Conservation (phyloP, 1,140 invertebrate genomes). For the Oncopodura yosiiana region DNA sequence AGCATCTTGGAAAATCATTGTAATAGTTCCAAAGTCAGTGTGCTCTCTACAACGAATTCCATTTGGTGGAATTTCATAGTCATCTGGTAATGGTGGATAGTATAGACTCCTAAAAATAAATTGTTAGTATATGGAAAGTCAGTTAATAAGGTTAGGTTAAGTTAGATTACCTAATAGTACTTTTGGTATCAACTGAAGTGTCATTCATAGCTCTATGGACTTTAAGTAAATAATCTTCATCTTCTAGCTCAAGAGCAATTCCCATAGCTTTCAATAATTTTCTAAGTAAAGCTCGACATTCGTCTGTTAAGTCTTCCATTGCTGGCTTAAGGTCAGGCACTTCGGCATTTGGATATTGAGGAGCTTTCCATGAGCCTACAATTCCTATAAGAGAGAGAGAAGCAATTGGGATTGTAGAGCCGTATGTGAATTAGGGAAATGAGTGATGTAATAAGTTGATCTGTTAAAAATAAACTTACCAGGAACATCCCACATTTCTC, state of each 20-base stretch:
- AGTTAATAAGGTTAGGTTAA: too few relatives aligned
- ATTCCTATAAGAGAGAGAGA: not conserved
- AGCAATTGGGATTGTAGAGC: not conserved
- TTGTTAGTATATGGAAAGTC: too few relatives aligned
- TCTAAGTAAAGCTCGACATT: slow-evolving; percentile 5
- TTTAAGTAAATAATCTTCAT: slow-evolving; percentile 28
- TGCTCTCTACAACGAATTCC: slow-evolving; percentile 40
- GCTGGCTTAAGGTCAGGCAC: slow-evolving; percentile 19
- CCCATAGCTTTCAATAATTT: slow-evolving; percentile 17
- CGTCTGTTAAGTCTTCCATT: slow-evolving; percentile 16
- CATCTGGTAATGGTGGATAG: slow-evolving; percentile 37
- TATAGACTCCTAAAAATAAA: slow-evolving; percentile 34
- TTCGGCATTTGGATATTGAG: slow-evolving; percentile 20
- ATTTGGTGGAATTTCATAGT: slow-evolving; percentile 18
- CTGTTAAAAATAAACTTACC: too few relatives aligned
- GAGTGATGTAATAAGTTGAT: too few relatives aligned
- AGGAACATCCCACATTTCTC: slow-evolving; percentile 27
- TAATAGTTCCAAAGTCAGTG: slow-evolving; percentile 41
- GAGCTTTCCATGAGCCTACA: not conserved
- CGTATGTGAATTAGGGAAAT: too few relatives aligned
- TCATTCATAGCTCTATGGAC: slow-evolving; percentile 21
- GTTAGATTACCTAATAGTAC: too few relatives aligned
- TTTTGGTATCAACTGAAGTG: slow-evolving; percentile 18
- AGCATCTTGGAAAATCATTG: slow-evolving; percentile 41
- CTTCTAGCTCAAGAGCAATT: slow-evolving; percentile 19